Evolutionary conservation across 2,888 invertebrate genomes (phyloP).

Genomic region (Luperina testacea): DNA sequence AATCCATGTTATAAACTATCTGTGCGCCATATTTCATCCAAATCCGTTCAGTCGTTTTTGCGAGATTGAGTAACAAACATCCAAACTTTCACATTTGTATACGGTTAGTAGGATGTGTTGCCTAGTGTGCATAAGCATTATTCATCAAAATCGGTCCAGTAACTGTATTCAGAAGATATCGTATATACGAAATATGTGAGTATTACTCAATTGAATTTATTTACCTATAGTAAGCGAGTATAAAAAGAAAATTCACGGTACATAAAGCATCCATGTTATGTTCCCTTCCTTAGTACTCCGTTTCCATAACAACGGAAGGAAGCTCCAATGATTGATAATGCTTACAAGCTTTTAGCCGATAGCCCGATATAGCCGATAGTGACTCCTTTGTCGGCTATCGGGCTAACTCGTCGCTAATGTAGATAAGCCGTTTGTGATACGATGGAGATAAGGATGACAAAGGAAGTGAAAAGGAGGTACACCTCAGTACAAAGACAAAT

Average conservation of each 20-base stretch:
- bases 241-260: conserved; percentile 28
- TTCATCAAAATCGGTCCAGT: neutral
- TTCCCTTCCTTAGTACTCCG: conserved; percentile 29
- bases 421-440: conserved; percentile 36
- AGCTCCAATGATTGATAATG: conserved; percentile 60
- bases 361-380: conserved; percentile 28
- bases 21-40: neutral
- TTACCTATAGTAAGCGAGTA: neutral
- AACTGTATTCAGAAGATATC: neutral
- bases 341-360: conserved; percentile 47
- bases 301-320: conserved; percentile 60
- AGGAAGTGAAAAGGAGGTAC: neutral
- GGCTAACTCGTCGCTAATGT: conserved; percentile 15
- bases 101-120: neutral
- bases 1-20: neutral
- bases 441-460: conserved; percentile 23
- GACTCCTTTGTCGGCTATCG: conserved; percentile 35
- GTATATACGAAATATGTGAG: neutral
- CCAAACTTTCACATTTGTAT: neutral
- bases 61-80: neutral
- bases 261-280: conserved; percentile 4
- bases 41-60: neutral
- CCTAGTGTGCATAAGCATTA: neutral
- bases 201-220: neutral
- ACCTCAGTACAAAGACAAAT: neutral